Evolutionary conservation across 1,140 invertebrate species (phyloP), one percentile per base, ranked within the genome.

Genomic region (Cataglyphis hispanica): DNA sequence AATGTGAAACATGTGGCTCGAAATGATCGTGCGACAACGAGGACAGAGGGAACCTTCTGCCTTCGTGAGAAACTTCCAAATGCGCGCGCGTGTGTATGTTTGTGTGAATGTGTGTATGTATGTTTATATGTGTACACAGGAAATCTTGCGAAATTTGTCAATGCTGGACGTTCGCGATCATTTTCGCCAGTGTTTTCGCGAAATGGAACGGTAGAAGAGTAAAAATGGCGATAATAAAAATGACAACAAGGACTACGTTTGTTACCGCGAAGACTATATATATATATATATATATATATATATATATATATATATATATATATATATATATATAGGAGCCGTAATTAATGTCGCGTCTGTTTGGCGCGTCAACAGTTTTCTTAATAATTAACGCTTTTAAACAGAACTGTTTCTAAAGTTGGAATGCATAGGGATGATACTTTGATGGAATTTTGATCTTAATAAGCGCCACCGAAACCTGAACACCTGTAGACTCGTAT

Each of bases 31-130:
- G 75, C 50, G 37, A 86, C 64, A 43, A 77, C 25, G 86, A 81
- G 74, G 76, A 81, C 69, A 75, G 58, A 78, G 56, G 80, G 75
- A 84, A 86, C 56, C 81, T 86, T 86, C 76, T 64, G 84, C 53
- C 53, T 67, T 61, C 56, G 72, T 60, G 76, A 72, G 40, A 72
- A 61, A 83, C 50, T 67, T n/a, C 22, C 27, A 70, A 72, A 80
- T 69, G n/a, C 22, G 43, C 60, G 77, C 43, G 50, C 25, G 27
- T 22, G 25, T 25, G 22, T 56, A 16, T 61, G 13, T 61, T 11
- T 76, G 37, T 60, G 31, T 61, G 2, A 7, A 25, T 34, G 19
- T 50, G 10, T 50, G 10, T 50, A 25, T 50, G 43, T 37, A 13
- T 53, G 4, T 80, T 10, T 46, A 3, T 8, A 10, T 34, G 31